phyloP scores from a whole-genome alignment of 2,113 vertebrate species.

The Rissa tridactyla region DNA sequence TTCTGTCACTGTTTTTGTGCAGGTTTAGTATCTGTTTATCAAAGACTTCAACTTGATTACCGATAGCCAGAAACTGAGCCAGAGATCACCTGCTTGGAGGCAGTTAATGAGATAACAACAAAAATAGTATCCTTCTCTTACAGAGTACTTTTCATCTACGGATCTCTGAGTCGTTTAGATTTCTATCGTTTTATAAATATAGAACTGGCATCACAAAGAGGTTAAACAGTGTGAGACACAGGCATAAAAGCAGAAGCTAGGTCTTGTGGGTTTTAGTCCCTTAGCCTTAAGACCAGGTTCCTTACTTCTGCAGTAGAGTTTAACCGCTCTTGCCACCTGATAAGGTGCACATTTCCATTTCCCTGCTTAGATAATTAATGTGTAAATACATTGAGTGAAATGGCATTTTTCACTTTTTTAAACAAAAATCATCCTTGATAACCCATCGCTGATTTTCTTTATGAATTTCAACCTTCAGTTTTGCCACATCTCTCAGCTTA shows the following conservation, averaged over 20 bases:
- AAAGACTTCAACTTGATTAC: background rate
- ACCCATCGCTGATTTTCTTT: background rate
- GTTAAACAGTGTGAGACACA: background rate
- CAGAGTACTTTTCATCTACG: background rate
- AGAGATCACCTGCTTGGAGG: background rate
- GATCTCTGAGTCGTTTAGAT: background rate
- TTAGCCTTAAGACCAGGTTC: background rate
- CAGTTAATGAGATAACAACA: background rate
- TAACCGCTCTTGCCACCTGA: background rate
- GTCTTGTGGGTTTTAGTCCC: background rate
- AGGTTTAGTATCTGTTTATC: background rate
- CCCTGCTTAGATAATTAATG: background rate
- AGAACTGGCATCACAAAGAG: background rate
- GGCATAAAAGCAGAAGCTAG: background rate
- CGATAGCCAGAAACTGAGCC: background rate
- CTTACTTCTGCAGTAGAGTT: background rate
- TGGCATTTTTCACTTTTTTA: background rate
- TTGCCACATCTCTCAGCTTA: background rate
- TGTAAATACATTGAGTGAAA: background rate
- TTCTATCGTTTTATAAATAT: background rate
- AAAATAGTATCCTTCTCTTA: background rate
- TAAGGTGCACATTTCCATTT: background rate
- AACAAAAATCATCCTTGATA: background rate
- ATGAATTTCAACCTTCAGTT: background rate
- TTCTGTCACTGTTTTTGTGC: background rate